Base-by-base conservation (phyloP, 2,113 vertebrate species). In the Murina feae region DNA sequence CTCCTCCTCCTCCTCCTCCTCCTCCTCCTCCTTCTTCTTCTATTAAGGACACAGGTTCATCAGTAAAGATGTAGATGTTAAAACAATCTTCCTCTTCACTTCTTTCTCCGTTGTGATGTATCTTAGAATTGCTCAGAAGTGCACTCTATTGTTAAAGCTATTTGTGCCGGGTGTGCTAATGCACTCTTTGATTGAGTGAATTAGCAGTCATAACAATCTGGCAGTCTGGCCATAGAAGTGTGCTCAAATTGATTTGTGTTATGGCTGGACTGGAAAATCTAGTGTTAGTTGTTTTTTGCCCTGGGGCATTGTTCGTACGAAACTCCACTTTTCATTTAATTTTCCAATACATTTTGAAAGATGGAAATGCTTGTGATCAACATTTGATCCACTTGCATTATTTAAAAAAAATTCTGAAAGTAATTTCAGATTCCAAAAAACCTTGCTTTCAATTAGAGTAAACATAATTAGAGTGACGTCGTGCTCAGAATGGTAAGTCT, bases 391-490 rank as follows among this genome's bases (percentile, higher is more conserved):
- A 97, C 97, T 98, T 98, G 97, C 94, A 96, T 96, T 97, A 97
- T 97, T 97, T 96, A 42, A 95, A 96, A 96, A 98, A 98, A 97
- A 98, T 91, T 96, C 97, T 97, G 96, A 86, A 98, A 98, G 98
- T 98, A 97, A 98, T 98, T 98, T 98, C 98, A 98, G 98, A 97
- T 98, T 98, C 97, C 96, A 96, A 96, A 97, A 98, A 98, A 98
- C 98, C 98, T 98, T 98, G 97, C 98, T 98, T 98, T 98, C 98
- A 98, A 98, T 98, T 98, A 98, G 98, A 98, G 98, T 98, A 98
- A 98, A 98, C 98, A 98, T 98, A 98, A 98, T 98, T 98, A 98
- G 98, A 76, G 95, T 98, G 98, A 98, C 78, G 75, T 98, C 97
- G 98, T 98, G 98, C 98, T 97, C 71, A 3, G 98, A 98, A 98